These are phyloP conservation scores for Galbula dea DNA, from an alignment of 2,113 vertebrate species.

Conservation along the genomic window DNA sequence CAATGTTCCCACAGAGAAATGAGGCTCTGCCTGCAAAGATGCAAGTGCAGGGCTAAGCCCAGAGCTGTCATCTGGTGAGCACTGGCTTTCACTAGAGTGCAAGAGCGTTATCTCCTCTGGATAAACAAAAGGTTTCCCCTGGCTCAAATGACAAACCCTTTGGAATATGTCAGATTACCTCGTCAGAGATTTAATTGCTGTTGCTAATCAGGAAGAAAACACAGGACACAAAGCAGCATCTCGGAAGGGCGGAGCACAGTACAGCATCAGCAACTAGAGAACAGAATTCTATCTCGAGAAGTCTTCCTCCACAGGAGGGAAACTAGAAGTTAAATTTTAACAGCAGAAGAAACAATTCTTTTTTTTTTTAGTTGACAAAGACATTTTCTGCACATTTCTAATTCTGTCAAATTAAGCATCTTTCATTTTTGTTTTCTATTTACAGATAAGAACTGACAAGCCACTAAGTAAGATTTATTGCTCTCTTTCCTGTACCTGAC, in stretches of 20 bases:
- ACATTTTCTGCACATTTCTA: constrained; percentile 32
- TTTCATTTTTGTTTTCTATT: constrained; percentile 44
- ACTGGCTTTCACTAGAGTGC: background rate
- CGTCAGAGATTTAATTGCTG: constrained; percentile 32
- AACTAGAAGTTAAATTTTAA: background rate
- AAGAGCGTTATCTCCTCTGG: constrained; percentile 4
- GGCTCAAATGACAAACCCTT: background rate
- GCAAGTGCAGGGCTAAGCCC: background rate
- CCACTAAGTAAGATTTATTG: constrained; percentile 70
- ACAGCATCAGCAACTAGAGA: background rate
- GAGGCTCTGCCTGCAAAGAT: background rate
- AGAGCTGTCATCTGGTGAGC: background rate
- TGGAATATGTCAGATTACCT: constrained; percentile 33
- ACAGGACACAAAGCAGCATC: constrained; percentile 31
- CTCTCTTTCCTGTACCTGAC: constrained; percentile 54
- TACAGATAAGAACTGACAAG: constrained; percentile 61
- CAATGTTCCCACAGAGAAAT: background rate
- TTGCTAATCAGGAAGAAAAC: constrained; percentile 32
- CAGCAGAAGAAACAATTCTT: background rate
- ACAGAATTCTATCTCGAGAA: background rate
- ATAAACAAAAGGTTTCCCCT: constrained; percentile 30
- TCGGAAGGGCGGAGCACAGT: no score
- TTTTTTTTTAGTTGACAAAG: background rate
- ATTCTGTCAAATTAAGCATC: constrained; percentile 54
- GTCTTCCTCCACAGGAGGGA: background rate